Base-by-base conservation (phyloP, 2,888 invertebrate genomes). In the Diarsia brunnea region DNA sequence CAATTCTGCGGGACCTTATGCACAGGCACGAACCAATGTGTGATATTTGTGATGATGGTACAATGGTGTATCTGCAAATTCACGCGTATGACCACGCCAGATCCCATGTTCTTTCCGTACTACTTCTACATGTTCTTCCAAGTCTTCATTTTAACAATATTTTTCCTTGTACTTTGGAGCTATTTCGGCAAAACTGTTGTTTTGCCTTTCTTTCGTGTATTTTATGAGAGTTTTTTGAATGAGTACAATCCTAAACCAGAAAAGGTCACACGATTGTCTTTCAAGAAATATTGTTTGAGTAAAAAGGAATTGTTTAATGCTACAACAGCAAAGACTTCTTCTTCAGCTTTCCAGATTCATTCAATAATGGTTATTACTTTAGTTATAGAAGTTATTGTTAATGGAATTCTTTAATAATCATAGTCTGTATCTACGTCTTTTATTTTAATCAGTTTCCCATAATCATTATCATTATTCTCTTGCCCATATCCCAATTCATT, bases 31-130 rank as follows among this genome's bases (percentile, higher is more conserved):
- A 80, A 80, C 24, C 79, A 78, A 31, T 24, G 38, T 0, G 2
- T 68, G 8, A 5, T 80, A 0, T 83, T 53, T n/a, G 1, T 78
- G 1, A 21, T 80, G 64, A 5, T 58, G 10, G 0, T 78, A 24
- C 79, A 80, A 19, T 80, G 64, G 24, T 79, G 79, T 16, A 8
- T 83, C 7, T 80, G 80, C n/a, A 80, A 80, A 53, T 24, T 83
- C 19, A 24, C 16, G 4, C 67, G 71, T 0, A 5, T 10, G 1
- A 53, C 64, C 0, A 68, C 58, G 0, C 84, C 79, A 10, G 47
- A 60, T 4, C 79, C 83, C 1, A 38, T 83, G 0, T 0, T 78
- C 0, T 80, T 31, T 1, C 84, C 83, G 2, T 80, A 80, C 19
- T 80, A 83, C 24, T 78, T 71, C 47, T 80, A 71, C 10, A 60